Evolutionary conservation across 2,888 invertebrate species (phyloP), one percentile per base, ranked within the genome.

Genomic region (Drosophila longiperda): DNA sequence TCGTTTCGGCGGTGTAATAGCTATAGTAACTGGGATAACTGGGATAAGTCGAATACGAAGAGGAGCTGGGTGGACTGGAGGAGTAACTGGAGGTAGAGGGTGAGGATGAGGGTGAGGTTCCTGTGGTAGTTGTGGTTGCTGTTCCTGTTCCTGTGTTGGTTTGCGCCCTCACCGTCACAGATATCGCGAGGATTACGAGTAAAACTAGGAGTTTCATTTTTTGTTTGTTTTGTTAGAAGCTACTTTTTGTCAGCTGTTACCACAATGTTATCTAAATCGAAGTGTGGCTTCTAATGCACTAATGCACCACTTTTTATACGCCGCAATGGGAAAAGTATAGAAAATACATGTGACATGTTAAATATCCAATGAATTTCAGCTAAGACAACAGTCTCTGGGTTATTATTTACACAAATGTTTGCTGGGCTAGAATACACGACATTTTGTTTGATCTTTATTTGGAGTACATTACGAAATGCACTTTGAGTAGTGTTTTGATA

Each of bases 331-430:
- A 54, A 9, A 17, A 9, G 32, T 26, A 1, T 32, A 8, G 12
- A 23, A 38, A 48, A 40, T 17, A 17, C 15, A 26, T 40, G 40
- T 57, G 62, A 17, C n/a, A 61, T 26, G 50, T 40, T 7, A 6
- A 29, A 29, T 17, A 29, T 20, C 42, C 58, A 53, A 23, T 23
- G 29, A 58, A 26, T 49, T 48, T 57, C 78, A 66, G 80, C 60
- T 61, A 66, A 48, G 62, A 62, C 59, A 63, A 71, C 64, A 71
- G 36, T 20, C 42, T 49, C 9, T 36, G 42, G 7, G 50, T 33
- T 66, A 33, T 9, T 82, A 57, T 84, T 87, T 73, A 67, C 73
- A 79, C 83, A 84, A 72, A 62, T 85, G 85, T 72, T 73, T 59
- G 40, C 6, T n/a, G 11, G 3, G 8, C 17, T 17, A 1, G 23